Evolutionary conservation across 2,797 vertebrate species (phyloP), one percentile per base, ranked within the genome.

Genomic region (Salarias fasciatus): DNA sequence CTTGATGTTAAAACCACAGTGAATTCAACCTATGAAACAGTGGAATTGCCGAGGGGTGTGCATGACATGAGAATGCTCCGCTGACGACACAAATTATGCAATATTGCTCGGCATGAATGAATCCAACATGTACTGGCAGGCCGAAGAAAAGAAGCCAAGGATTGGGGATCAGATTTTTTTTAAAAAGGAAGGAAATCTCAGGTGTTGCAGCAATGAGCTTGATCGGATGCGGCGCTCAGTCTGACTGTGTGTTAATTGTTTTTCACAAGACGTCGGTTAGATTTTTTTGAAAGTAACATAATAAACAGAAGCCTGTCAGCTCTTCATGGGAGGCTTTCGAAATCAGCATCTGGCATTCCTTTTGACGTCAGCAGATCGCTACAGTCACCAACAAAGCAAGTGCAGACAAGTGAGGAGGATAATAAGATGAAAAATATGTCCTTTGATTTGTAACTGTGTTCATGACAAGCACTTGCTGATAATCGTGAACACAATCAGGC

Each of bases 361-460:
- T 65, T 65, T 36, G 40, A 60, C 35, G 0, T 33, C 3, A 47
- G 12, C 13, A 61, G 43, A 69, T 65, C 68, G 13, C 35, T 9
- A 11, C 8, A 15, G 29, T 51, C 37, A 53, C 11, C 42, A 43
- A 36, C 37, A 60, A 67, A 64, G 41, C 44, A 46, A 64, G 64
- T 58, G 41, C 4, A 1, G 53, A 31, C 72, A 75, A 15, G 62
- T 59, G 35, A 56, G 56, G 44, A 58, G 49, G 48, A 18, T 9
- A 46, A 31, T 29, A 5, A 45, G 7, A 9, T 62, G 12, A 50
- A 45, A 57, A 53, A 5, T 41, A 30, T 53, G 15, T 44, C n/a
- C n/a, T n/a, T n/a, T n/a, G n/a, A n/a, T n/a, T n/a, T n/a, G n/a
- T n/a, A n/a, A n/a, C n/a, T n/a, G n/a, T n/a, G 18, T 24, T 41